Conservation (phyloP, 2,113 vertebrate genomes). For the Orientallactaga bullata region DNA sequence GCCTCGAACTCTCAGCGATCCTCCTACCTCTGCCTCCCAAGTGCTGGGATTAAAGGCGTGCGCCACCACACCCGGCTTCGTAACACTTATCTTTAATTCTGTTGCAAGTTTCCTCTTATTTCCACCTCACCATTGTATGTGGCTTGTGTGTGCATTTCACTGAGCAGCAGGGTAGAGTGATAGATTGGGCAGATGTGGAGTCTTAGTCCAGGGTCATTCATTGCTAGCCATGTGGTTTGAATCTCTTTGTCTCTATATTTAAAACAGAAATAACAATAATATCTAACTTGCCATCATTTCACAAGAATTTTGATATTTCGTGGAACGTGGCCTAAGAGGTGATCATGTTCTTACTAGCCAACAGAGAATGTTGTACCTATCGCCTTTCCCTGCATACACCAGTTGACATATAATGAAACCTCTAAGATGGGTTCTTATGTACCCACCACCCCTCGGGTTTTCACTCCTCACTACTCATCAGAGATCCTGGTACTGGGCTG, state of each 20-base stretch:
- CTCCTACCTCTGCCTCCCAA: no score
- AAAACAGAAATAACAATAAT: background rate
- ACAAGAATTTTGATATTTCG: slow-evolving; percentile 17
- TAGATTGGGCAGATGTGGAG: background rate
- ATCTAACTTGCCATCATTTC: background rate
- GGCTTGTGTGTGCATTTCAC: background rate
- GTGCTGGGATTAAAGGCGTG: no score
- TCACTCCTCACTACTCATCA: background rate
- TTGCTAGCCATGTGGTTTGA: background rate
- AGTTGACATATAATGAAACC: background rate
- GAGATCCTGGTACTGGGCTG: background rate
- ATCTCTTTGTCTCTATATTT: background rate
- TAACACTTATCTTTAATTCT: slow-evolving; percentile 59
- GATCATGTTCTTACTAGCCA: slow-evolving; percentile 28
- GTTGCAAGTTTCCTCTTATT: slow-evolving; percentile 47
- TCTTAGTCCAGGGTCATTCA: background rate
- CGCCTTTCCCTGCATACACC: background rate
- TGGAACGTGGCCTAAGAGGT: background rate
- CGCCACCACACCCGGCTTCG: no score
- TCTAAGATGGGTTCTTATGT: background rate
- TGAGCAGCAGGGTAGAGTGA: background rate
- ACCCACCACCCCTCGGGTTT: background rate
- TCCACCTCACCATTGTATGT: background rate
- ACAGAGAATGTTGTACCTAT: background rate
- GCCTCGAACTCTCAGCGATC: no score